Evolutionary conservation across 2,888 invertebrate species (phyloP), one percentile per base, ranked within the genome.

Genomic region (Nezara viridula): DNA sequence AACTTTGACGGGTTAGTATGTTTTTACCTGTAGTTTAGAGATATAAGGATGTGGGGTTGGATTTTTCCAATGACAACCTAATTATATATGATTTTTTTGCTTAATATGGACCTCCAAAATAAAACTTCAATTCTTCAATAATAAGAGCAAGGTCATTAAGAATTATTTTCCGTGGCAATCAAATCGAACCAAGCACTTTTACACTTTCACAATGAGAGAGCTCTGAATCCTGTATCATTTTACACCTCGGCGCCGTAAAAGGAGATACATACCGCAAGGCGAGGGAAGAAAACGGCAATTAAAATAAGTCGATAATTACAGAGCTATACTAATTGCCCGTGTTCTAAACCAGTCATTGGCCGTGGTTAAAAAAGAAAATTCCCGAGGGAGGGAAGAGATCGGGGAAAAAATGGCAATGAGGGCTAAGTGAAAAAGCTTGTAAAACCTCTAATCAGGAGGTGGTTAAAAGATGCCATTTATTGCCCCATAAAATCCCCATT

Each of bases 401-500:
- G 60, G 40, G n/a, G 50, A 86, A 50, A 50, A 32, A 49, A 86
- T 0, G 50, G 1, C 21, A 21, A n/a, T 40, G 52, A 27, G 37
- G 50, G 40, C 16, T 49, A 52, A 52, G 55, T 55, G 86, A 86
- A 86, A 86, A 52, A 86, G 86, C 86, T 52, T 86, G 86, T 86
- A 86, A 55, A 86, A 55, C 37, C 55, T 55, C 86, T 86, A 86
- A 86, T 86, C 86, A 86, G 40, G 37, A 86, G 55, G 37, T 12
- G 55, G 44, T 60, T 60, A 86, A 40, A 55, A 55, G 60, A 60
- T 55, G 5, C 52, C 52, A 55, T 86, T 86, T 86, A 86, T 40
- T 55, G 86, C 86, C 32, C 60, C 86, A 55, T 86, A 86, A 60
- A 86, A 60, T 40, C 1, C 47, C 40, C 21, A 44, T 81, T 81